Evolutionary conservation across 2,797 vertebrate genomes (phyloP).

Genomic region (Poeciliopsis presidionis): DNA sequence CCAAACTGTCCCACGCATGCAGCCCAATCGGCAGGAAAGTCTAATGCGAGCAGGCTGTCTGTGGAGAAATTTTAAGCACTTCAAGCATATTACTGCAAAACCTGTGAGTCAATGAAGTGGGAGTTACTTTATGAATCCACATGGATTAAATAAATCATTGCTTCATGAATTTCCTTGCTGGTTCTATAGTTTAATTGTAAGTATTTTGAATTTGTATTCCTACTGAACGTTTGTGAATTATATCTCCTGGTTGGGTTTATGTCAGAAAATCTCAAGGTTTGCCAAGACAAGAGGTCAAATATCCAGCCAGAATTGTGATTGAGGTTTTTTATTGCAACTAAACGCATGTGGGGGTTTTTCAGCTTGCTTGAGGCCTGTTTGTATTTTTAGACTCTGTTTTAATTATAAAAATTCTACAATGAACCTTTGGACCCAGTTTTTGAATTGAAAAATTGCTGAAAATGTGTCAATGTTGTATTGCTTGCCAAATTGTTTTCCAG

Average conservation of each 20-base stretch:
- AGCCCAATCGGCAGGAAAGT: not conserved
- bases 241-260: not conserved
- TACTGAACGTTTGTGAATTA: not conserved
- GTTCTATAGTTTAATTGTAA: not conserved
- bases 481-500: not conserved
- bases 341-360: not conserved
- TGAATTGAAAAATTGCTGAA: not conserved
- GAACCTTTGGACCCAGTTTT: not conserved
- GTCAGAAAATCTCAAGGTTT: not conserved
- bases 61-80: conserved; percentile 21
- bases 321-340: not conserved
- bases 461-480: not conserved
- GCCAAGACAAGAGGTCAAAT: not conserved
- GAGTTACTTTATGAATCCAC: not conserved
- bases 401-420: not conserved
- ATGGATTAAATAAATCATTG: not conserved
- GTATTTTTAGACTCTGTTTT: not conserved
- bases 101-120: not conserved
- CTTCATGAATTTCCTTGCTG: not conserved
- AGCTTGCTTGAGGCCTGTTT: not conserved
- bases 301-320: not conserved
- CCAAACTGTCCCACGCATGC: conserved; percentile 14
- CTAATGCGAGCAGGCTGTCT: not conserved
- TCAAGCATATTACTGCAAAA: conserved; percentile 3
- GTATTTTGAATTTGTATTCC: not conserved